Base-by-base conservation (phyloP, 2,888 invertebrate species). In the Sinelater perroti region DNA sequence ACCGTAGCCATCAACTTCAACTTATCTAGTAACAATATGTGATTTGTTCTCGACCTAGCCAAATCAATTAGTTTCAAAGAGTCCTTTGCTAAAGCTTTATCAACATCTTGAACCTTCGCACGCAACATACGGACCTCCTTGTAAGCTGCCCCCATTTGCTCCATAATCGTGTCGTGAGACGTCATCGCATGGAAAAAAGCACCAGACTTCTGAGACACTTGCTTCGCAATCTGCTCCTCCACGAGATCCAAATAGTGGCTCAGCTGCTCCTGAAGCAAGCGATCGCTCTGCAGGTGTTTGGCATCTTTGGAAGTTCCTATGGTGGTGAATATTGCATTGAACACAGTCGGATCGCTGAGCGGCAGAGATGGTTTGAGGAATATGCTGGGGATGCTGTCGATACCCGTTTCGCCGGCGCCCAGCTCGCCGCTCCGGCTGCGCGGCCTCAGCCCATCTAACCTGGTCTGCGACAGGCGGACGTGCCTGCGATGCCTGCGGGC, bases 121-220 rank as follows among this genome's bases (percentile, higher is more conserved):
- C 93, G 84, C 42, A 93, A 81, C 38, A 83, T 81, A 71, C 87
- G 84, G 20, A 95, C 90, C 71, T 91, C 89, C 56, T 83, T 84
- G 6, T 90, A 86, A 13, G 95, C 93, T 72, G 87, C 86, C 1
- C 89, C 89, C 84, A 99, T 90, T 74, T 97, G 93, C 67, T 95
- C 95, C 88, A 97, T 94, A 44, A 99, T 90, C 18, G 93, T 91
- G 75, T 98, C 97, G 79, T 99, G 98, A 4, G 97, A 97, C 50
- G 97, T 89, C 92, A 99, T 97, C 1, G 97, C 97, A 78, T 95
- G 92, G 75, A 98, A 99, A 81, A 98, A 99, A 11, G 96, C 96
- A 68, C 94, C 94, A 6, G 97, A 97, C 75, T 97, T 95, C 70
- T 91, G 89, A 18, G 97, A 94, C 49, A 97, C 89, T 82, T 97